Percentiles rank a stretch among this genome's conserved stretches.
phyloP scores from a whole-genome alignment of 1,140 invertebrate species.

The Trachelipus rathkii region DNA sequence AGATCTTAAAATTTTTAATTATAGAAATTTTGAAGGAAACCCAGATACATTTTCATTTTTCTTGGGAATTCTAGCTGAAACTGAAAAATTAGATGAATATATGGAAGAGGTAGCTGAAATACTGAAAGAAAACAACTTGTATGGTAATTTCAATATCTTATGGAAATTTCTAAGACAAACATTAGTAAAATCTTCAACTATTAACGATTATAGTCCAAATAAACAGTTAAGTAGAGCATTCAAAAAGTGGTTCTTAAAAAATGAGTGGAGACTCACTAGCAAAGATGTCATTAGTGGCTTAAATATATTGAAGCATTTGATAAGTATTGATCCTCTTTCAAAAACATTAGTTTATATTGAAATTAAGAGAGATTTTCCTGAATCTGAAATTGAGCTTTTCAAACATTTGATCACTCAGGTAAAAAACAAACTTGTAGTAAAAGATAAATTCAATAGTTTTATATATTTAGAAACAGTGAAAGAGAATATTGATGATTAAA shows the following conservation, averaged over 20 bases:
- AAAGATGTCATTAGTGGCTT: background rate
- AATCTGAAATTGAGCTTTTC: too few species aligned
- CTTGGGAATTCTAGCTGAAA: background rate
- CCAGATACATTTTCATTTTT: background rate
- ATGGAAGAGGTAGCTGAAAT: background rate
- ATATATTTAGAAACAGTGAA: too few species aligned
- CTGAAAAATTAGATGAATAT: background rate
- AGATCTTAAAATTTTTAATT: background rate
- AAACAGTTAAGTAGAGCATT: background rate
- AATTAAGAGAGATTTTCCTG: too few species aligned
- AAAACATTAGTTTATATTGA: too few species aligned
- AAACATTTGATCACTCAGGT: too few species aligned
- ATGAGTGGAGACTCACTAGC: background rate
- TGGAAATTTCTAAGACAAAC: slow-evolving; percentile 1
- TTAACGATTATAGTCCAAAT: background rate
- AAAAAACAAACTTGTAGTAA: too few species aligned
- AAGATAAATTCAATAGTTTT: too few species aligned
- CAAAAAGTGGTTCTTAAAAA: background rate
- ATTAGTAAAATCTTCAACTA: background rate
- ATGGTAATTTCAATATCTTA: background rate
- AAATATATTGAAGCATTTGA: background rate
- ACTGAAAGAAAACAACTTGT: background rate
- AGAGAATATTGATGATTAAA: too few species aligned
- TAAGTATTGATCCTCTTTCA: too few species aligned
- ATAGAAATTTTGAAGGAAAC: background rate